Evolutionary conservation across 2,113 vertebrate species (phyloP).

Genomic region (Echinops telfairi): DNA sequence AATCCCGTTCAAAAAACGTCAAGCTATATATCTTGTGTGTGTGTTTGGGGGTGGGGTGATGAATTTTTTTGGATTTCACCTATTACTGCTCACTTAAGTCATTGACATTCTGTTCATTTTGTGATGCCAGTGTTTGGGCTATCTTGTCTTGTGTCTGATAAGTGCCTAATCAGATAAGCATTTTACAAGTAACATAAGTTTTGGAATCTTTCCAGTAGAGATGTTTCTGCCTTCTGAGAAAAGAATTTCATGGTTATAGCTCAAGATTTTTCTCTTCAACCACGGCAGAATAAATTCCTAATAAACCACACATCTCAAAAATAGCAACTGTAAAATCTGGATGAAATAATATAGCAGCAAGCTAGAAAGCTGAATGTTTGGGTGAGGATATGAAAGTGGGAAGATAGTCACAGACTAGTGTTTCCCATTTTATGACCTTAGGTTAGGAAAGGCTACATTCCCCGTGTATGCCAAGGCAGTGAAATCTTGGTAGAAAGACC

Average conservation of each 20-base stretch:
- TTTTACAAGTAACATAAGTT: slow-evolving; percentile 46
- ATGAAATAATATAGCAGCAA: background rate
- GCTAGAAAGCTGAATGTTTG: background rate
- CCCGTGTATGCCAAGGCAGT: background rate
- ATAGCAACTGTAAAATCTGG: slow-evolving; percentile 6
- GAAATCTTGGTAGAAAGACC: background rate
- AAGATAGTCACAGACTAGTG: background rate
- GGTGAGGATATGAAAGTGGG: background rate
- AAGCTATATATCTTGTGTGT: background rate
- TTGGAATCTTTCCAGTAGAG: slow-evolving; percentile 54
- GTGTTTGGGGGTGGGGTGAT: background rate
- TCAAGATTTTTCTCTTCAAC: slow-evolving; percentile 32
- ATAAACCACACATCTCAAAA: slow-evolving; percentile 54
- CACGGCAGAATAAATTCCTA: background rate
- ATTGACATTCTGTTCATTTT: slow-evolving; percentile 38
- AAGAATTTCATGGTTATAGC: slow-evolving; percentile 50
- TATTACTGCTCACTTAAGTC: slow-evolving; percentile 8
- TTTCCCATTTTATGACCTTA: background rate
- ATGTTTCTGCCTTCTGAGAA: slow-evolving; percentile 49
- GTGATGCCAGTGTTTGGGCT: slow-evolving; percentile 13
- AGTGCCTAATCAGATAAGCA: slow-evolving; percentile 47
- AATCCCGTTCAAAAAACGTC: slow-evolving; percentile 11
- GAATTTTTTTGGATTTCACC: background rate
- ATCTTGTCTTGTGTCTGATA: slow-evolving; percentile 39
- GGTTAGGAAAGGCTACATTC: background rate